Evolutionary conservation across 1,140 invertebrate genomes (phyloP).

Genomic region (Tyrophagus putrescentiae): DNA sequence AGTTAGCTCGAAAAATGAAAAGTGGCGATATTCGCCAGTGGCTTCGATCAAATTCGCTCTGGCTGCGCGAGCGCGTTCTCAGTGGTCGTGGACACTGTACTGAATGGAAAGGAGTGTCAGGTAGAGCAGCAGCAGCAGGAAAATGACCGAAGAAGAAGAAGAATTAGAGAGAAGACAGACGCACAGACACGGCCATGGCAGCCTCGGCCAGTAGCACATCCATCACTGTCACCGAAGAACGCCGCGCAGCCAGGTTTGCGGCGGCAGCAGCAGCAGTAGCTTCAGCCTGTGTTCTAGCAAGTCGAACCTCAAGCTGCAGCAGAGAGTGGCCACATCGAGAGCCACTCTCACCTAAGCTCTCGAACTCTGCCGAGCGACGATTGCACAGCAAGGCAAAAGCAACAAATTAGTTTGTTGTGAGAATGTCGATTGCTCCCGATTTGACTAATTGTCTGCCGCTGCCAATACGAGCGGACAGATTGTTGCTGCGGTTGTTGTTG

Average conservation of each 20-base stretch:
- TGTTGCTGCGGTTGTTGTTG: not conserved
- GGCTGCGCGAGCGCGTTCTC: too few species aligned
- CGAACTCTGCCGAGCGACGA: not conserved
- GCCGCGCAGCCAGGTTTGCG: too few species aligned
- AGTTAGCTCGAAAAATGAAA: too few species aligned
- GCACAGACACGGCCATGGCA: not conserved
- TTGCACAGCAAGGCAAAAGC: not conserved
- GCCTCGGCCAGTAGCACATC: conserved; percentile 1
- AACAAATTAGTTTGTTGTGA: conserved; percentile 17
- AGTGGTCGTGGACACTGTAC: conserved; percentile 10
- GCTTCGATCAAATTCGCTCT: not conserved
- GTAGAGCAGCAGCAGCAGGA: conserved; percentile 4
- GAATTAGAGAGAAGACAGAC: not conserved
- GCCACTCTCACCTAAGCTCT: conserved; percentile 5
- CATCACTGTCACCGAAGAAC: conserved; percentile 6
- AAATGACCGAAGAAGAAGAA: not conserved
- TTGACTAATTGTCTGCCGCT: conserved; percentile 17
- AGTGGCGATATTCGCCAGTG: not conserved
- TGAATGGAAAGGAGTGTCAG: conserved; percentile 15
- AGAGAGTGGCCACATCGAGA: conserved; percentile 11
- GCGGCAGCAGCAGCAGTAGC: too few species aligned
- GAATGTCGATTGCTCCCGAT: conserved; percentile 5
- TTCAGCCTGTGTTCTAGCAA: too few species aligned
- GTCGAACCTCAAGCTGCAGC: too few species aligned
- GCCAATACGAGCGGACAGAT: conserved; percentile 13